phyloP scores from a whole-genome alignment of 2,797 vertebrate species.

The Sylvilagus floridanus region DNA sequence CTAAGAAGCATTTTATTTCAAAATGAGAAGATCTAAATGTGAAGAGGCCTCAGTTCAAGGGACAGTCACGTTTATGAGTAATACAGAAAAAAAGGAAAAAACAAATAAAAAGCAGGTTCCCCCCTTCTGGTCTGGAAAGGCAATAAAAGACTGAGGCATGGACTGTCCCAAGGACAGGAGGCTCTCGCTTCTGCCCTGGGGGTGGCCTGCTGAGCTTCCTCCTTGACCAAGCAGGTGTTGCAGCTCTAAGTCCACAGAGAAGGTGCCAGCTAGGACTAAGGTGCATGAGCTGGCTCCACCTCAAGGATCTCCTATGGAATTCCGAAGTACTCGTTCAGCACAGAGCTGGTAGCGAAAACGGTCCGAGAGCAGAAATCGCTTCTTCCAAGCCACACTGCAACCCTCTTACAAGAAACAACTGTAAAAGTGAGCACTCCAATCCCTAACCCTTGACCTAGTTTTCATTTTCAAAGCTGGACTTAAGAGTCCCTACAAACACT shows the following conservation, averaged over 20 bases:
- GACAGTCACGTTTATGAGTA: background rate
- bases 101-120: background rate
- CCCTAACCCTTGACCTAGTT: background rate
- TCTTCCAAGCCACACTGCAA: background rate
- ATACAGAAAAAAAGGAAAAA: background rate
- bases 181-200: background rate
- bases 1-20: constrained; percentile 61
- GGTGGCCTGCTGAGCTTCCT: too few species aligned
- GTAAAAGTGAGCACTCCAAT: background rate
- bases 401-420: background rate
- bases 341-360: background rate
- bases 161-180: accelerated
- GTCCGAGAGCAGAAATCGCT: background rate
- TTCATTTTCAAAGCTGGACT: background rate
- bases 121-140: background rate
- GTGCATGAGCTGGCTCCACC: background rate
- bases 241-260: accelerated
- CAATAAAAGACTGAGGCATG: accelerated
- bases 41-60: background rate
- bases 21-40: background rate
- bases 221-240: background rate
- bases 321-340: background rate
- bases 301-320: background rate
- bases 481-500: background rate
- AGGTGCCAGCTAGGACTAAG: background rate